phyloP scores from a whole-genome alignment of 2,888 invertebrate species.

The Volucella inflata region DNA sequence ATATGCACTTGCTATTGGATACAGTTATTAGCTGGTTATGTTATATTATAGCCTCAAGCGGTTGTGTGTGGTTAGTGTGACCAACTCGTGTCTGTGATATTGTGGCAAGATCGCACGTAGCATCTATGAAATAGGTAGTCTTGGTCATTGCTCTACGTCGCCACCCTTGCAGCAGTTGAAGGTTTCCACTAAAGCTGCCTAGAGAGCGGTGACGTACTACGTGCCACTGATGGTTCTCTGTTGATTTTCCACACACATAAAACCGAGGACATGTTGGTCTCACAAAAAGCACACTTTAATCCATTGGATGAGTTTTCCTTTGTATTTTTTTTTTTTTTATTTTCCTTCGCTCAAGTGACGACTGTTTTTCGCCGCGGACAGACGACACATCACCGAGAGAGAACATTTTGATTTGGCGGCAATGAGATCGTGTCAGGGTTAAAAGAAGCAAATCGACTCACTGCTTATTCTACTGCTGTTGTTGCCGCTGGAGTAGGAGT shows the following conservation, averaged over 20 bases:
- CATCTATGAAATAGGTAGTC: slow-evolving; percentile 71
- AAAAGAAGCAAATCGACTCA: slow-evolving; percentile 71
- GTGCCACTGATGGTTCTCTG: slow-evolving; percentile 68
- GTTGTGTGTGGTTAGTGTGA: slow-evolving; percentile 57
- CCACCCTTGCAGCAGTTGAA: slow-evolving; percentile 68
- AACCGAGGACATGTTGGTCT: slow-evolving; percentile 50
- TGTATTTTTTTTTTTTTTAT: slow-evolving; percentile 30
- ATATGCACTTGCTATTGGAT: slow-evolving; percentile 43
- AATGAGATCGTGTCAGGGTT: slow-evolving; percentile 72
- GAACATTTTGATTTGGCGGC: slow-evolving; percentile 66
- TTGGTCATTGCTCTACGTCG: slow-evolving; percentile 69
- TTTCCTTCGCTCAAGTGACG: slow-evolving; percentile 5
- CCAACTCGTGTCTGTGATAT: slow-evolving; percentile 67
- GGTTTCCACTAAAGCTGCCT: slow-evolving; percentile 26
- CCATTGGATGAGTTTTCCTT: slow-evolving; percentile 51
- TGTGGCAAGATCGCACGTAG: slow-evolving; percentile 70
- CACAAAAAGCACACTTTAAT: slow-evolving; percentile 51
- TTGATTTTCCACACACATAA: slow-evolving; percentile 71
- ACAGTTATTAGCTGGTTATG: slow-evolving; percentile 70
- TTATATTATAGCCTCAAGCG: slow-evolving; percentile 50
- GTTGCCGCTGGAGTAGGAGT: neutral
- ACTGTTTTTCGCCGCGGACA: slow-evolving; percentile 29
- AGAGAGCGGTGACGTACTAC: slow-evolving; percentile 47
- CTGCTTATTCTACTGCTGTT: slow-evolving; percentile 21
- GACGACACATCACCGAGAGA: slow-evolving; percentile 57